Evolutionary conservation across 2,888 invertebrate species (phyloP), one percentile per base, ranked within the genome.

Genomic region (Tetropium fuscum): DNA sequence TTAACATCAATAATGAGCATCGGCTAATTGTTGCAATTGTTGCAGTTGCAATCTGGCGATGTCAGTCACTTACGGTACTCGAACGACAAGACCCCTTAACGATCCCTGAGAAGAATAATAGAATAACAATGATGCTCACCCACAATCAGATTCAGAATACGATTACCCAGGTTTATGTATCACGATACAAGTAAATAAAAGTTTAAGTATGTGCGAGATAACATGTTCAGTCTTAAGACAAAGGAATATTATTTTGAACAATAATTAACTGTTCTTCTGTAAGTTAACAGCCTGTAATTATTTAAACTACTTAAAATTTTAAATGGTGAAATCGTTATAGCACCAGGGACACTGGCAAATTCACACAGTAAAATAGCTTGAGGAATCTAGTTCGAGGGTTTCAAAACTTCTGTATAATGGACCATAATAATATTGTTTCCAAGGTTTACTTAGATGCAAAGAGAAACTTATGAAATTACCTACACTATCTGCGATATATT

Each of bases 231-330:
- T 18, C 27, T 18, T 15, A 25, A 51, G 51, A 51, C 51, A 51
- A 51, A 40, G 51, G 51, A 51, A 51, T 51, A 51, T 49, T 49
- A 49, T 51, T 51, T 51, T 40, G 40, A 51, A 51, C 51, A 40
- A 40, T 51, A 51, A 51, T 51, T 51, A 51, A 51, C 51, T 51
- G 51, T 38, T 40, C 10, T 13, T 27, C 27, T 16, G 27, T 25
- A 44, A 44, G 44, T 27, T 13, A 36, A 22, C 38, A 36, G 36
- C 51, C 15, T 15, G 38, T 25, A 51, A 51, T 51, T 51, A 40
- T 51, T 40, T 40, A 27, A 51, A 51, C 51, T 51, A 40, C 40
- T 51, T 51, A 25, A 51, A 51, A 38, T 51, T 51, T 51, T 40
- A 38, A 51, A 27, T 40, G 27, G 38, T 10, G 51, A 27, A 51